Percentiles rank a stretch among this genome's conserved stretches.
Conservation (phyloP, 2,888 invertebrate species). For the Hypolimnas misippus region DNA sequence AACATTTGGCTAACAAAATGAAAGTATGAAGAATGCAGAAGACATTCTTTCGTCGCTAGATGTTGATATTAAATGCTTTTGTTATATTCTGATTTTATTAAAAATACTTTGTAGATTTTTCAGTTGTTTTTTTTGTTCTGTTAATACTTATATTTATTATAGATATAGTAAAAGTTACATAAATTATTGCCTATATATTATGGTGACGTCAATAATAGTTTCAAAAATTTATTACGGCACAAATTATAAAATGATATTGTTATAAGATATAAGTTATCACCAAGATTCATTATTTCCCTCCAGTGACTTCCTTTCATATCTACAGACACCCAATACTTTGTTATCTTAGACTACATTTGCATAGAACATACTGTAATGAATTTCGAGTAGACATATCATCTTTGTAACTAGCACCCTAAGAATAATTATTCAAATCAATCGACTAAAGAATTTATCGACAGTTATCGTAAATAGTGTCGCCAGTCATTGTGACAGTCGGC, state of each 20-base stretch:
- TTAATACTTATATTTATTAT: too few relatives aligned
- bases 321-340: not conserved
- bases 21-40: slow-evolving; percentile 14
- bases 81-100: not conserved
- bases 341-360: not conserved
- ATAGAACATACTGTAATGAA: slow-evolving; percentile 9
- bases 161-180: too few relatives aligned
- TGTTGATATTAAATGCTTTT: too few relatives aligned
- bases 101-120: not conserved
- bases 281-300: too few relatives aligned
- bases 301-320: too few relatives aligned
- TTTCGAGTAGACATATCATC: slow-evolving; percentile 14
- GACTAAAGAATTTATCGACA: slow-evolving; percentile 50
- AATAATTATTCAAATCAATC: slow-evolving; percentile 40
- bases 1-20: slow-evolving; percentile 40
- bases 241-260: too few relatives aligned
- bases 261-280: too few relatives aligned
- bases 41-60: not conserved
- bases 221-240: too few relatives aligned
- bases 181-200: too few relatives aligned
- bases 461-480: slow-evolving; percentile 64
- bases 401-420: slow-evolving; percentile 20
- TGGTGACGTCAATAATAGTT: too few relatives aligned
- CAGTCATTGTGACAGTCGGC: slow-evolving; percentile 55
- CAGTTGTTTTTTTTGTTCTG: not conserved